These are phyloP conservation scores for Hypothenemus hampei DNA, from an alignment of 1,140 invertebrate species.

Conservation along the genomic window DNA sequence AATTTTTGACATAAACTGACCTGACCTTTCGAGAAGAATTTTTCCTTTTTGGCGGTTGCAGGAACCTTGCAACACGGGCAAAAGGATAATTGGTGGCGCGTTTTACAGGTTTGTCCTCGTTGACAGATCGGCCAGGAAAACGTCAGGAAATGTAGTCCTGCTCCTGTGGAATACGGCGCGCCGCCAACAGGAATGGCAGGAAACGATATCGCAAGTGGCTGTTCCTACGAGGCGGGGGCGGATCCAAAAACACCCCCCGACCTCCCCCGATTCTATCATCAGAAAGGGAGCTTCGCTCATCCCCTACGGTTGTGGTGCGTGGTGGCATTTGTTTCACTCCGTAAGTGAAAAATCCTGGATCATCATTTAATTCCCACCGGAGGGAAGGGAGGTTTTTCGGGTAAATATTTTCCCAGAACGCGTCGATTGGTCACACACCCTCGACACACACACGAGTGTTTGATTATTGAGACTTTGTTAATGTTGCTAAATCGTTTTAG, in stretches of 20 bases:
- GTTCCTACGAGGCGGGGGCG: constrained; percentile 43
- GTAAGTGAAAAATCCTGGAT: constrained; percentile 3
- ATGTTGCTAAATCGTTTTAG: background rate
- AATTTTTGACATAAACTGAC: no score
- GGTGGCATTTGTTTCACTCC: constrained; percentile 11
- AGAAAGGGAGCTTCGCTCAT: constrained; percentile 34
- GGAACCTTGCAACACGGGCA: constrained; percentile 19
- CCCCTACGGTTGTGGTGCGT: constrained; percentile 20
- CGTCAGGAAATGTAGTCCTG: constrained; percentile 42
- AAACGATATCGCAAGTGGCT: constrained; percentile 48
- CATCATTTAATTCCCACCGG: background rate
- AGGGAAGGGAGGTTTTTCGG: background rate
- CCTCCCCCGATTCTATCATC: constrained; percentile 26
- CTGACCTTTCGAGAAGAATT: no score
- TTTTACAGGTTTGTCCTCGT: constrained; percentile 31
- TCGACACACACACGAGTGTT: background rate
- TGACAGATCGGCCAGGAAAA: constrained; percentile 36
- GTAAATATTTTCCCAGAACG: background rate
- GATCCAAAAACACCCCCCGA: constrained; percentile 37
- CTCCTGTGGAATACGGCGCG: constrained; percentile 45
- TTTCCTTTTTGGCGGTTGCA: no score
- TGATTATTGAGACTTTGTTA: no score
- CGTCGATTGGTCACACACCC: background rate
- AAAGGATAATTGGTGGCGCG: constrained; percentile 32
- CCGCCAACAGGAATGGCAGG: constrained; percentile 46